Evolutionary conservation across 2,113 vertebrate species (phyloP).

Genomic region (Oryzias woworae): DNA sequence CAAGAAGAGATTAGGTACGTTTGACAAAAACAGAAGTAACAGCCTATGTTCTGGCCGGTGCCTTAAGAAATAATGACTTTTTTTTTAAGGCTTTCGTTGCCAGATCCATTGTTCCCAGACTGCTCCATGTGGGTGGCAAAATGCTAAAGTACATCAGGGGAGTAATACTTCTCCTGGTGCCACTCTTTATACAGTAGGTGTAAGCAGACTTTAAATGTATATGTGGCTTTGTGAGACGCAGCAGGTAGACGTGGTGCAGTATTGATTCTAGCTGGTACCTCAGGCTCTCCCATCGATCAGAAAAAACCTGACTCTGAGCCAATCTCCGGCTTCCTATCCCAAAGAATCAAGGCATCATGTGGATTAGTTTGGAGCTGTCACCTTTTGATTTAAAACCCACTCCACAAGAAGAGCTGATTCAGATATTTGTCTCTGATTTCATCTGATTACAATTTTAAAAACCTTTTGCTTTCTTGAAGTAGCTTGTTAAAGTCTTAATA

Average conservation of each 20-base stretch:
- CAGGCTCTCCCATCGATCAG: slow-evolving; percentile 39
- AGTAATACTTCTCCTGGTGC: slow-evolving; percentile 33
- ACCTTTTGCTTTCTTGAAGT: slow-evolving; percentile 6
- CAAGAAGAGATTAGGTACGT: too few species aligned
- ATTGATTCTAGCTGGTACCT: slow-evolving; percentile 44
- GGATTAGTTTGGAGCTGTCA: slow-evolving; percentile 27
- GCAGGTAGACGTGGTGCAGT: slow-evolving; percentile 17
- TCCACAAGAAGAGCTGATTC: slow-evolving; percentile 5
- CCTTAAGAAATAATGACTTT: slow-evolving; percentile 47
- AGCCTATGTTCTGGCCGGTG: slow-evolving; percentile 2
- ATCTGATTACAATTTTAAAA: neutral
- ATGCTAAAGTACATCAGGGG: slow-evolving; percentile 27
- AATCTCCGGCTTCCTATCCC: slow-evolving; percentile 20
- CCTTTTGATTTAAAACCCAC: slow-evolving; percentile 1
- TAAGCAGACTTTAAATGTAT: slow-evolving; percentile 5
- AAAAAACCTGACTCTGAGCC: slow-evolving; percentile 20
- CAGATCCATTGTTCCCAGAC: slow-evolving; percentile 9
- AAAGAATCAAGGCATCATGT: slow-evolving; percentile 17
- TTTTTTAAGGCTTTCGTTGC: slow-evolving; percentile 35
- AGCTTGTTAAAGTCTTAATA: slow-evolving; percentile 3
- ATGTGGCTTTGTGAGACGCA: slow-evolving; percentile 26
- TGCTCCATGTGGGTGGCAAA: slow-evolving; percentile 27
- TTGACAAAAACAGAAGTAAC: neutral
- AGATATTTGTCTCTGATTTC: neutral
- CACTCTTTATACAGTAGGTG: slow-evolving; percentile 9